Evolutionary conservation across 2,888 invertebrate genomes (phyloP), one percentile per base, ranked within the genome.

Genomic region (Scaptomyza flava): DNA sequence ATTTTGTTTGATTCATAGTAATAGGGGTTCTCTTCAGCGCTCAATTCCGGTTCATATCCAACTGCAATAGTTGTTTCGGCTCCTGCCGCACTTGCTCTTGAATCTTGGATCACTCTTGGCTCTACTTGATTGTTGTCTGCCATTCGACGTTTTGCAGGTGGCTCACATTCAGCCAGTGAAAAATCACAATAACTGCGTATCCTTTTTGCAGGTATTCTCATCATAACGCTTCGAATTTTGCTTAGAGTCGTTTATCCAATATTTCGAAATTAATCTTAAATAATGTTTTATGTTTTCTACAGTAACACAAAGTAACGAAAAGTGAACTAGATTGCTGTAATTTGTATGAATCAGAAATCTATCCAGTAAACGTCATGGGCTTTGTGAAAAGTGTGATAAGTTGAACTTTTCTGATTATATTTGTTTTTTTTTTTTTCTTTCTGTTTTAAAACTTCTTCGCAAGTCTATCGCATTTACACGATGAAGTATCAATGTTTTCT

Each of bases 1-100:
- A 53, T 12, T 23, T 46, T 68, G 14, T 72, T 72, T 0, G 57
- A n/a, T n/a, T 72, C 61, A 56, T 74, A 72, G 48, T 72, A 72
- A 57, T 17, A 42, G 1, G 71, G 71, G 46, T 72, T 72, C 17
- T 74, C 8, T 0, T 61, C 41, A 3, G 31, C 33, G 50, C 7
- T 61, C 20, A 72, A 17, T 0, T 72, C 71, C 5, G 71, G 71
- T 5, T 58, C 8, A 3, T 70, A 70, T 5, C 12, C 30, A 2
- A 4, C 0, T 3, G 3, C 17, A 14, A 8, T 3, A 9, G 7
- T 6, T 7, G 14, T 6, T 34, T 7, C 23, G n/a, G 11, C 33
- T 34, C 0, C 17, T 8, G 0, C 36, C 11, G 34, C 8, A 2
- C 0, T 14, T 2, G 9, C 3, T 11, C 4, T 34, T 9, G 31